Evolutionary conservation across 2,113 vertebrate species (phyloP).

Genomic region (Bujurquina vittata): DNA sequence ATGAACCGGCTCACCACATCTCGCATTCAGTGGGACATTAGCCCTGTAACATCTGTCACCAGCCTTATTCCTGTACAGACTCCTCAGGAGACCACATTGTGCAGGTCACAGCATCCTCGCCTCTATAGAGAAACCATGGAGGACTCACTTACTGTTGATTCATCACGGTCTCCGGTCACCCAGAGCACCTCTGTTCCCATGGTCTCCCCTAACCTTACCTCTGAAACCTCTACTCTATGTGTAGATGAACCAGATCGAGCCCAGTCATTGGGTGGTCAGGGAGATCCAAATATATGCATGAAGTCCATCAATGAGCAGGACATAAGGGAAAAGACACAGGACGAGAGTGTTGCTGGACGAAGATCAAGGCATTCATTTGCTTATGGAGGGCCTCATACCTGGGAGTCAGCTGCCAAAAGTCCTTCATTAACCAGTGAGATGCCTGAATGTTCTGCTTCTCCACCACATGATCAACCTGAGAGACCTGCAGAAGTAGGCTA

Average conservation of each 20-base stretch:
- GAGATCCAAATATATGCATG: constrained; percentile 17
- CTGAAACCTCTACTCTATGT: constrained; percentile 40
- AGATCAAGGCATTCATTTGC: constrained; percentile 48
- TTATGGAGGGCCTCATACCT: constrained; percentile 40
- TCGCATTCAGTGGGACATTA: constrained; percentile 81
- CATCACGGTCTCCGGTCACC: constrained; percentile 66
- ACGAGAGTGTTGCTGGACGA: background rate
- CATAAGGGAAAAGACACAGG: constrained; percentile 27
- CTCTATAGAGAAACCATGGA: constrained; percentile 30
- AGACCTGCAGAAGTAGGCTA: constrained; percentile 18
- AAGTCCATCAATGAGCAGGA: constrained; percentile 59
- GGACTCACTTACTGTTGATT: constrained; percentile 49
- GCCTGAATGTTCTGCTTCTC: constrained; percentile 40
- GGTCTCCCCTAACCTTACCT: constrained; percentile 51
- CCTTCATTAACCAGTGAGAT: constrained; percentile 29
- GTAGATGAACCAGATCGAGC: constrained; percentile 32
- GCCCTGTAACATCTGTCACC: constrained; percentile 77
- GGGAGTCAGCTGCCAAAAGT: constrained; percentile 37
- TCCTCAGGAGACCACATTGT: constrained; percentile 36
- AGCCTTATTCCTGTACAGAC: constrained; percentile 70
- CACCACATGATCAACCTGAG: constrained; percentile 15
- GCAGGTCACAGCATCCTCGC: constrained; percentile 31
- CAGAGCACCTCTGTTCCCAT: constrained; percentile 74
- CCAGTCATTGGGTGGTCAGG: constrained; percentile 46
- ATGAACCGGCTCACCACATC: constrained; percentile 66